Percentiles rank a stretch among this genome's conserved stretches.
These are phyloP conservation scores for Turritopsis rubra DNA, from an alignment of 30 jellyfish, hydroid and myxozoan genomes.

Conservation along the genomic window DNA sequence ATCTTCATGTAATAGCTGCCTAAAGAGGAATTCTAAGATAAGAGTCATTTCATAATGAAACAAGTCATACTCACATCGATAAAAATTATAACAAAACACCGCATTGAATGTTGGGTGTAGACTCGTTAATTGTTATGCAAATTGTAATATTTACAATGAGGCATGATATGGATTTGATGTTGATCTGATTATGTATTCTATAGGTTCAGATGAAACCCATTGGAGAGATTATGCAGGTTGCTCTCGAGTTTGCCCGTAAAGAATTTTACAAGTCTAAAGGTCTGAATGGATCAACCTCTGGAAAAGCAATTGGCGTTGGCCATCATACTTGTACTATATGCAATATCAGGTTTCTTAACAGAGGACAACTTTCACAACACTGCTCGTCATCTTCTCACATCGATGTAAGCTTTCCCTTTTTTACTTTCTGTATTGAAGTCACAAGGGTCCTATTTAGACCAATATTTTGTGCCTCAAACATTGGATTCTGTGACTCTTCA, in stretches of 20 bases:
- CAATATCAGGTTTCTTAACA: conserved; percentile 17
- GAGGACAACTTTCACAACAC: conserved; percentile 17
- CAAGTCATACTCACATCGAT: too few relatives aligned
- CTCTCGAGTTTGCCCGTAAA: conserved; percentile 27
- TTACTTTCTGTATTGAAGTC: not conserved
- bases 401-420: conserved; percentile 8
- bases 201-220: not conserved
- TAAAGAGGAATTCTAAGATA: too few relatives aligned
- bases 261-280: conserved; percentile 21
- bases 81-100: too few relatives aligned
- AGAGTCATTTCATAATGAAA: too few relatives aligned
- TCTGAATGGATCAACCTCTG: not conserved
- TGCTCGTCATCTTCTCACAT: conserved; percentile 17
- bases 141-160: too few relatives aligned
- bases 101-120: too few relatives aligned
- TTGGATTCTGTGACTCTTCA: too few relatives aligned
- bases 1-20: too few relatives aligned
- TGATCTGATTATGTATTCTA: not conserved
- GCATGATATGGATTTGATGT: too few relatives aligned
- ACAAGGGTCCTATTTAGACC: not conserved
- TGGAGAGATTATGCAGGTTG: not conserved
- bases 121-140: too few relatives aligned
- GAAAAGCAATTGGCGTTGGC: conserved; percentile 28
- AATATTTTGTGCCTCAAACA: not conserved
- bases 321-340: conserved; percentile 29